Base-by-base conservation (phyloP, 2,113 vertebrate genomes). In the Calonectris borealis region DNA sequence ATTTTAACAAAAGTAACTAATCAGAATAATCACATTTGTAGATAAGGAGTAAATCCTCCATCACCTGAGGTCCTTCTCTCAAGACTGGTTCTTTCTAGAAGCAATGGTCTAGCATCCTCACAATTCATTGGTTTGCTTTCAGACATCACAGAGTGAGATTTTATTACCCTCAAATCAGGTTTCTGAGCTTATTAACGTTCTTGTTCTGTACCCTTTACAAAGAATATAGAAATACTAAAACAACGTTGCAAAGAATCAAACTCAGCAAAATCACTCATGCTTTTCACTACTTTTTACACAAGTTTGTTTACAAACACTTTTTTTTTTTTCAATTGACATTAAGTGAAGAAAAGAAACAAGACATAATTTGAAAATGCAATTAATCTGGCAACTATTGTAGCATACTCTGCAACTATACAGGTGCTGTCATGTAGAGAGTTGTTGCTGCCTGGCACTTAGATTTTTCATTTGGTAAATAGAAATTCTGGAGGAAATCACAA, bases 211-310 rank as follows among this genome's bases (percentile, higher is more conserved):
- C 2, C 2, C 5, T 79, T 82, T 83, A 54, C 7, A 75, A 69
- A 42, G 4, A 48, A 21, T 40, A 58, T 8, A 57, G 40, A 87
- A 60, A 66, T 70, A 70, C 11, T 78, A 31, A 87, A 80, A n/a
- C 3, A 40, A 58, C 2, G 1, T n/a, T 77, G 7, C 6, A 18
- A 61, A 71, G 66, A 81, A 38, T 0, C 2, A 77, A 73, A 42
- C 17, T 65, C 25, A 58, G 13, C 10, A 71, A 88, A 49, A 66
- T 26, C 5, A 31, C 5, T 44, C 2, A 7, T 7, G 34, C 0
- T 61, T 82, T 84, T 62, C 16, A 1, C 10, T 44, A 84, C 36
- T 82, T 92, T 92, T 68, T 2, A 22, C 31, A 46, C 2, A 31
- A 29, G 6, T 66, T 88, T 79, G 19, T 62, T 71, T 38, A 22